A percentile compares a stretch with the other conserved stretches of the same genome.
Evolutionary conservation across 53 echinoderm and acorn worm genomes (phyloP).

Genomic region (Mesocentrotus franciscanus): DNA sequence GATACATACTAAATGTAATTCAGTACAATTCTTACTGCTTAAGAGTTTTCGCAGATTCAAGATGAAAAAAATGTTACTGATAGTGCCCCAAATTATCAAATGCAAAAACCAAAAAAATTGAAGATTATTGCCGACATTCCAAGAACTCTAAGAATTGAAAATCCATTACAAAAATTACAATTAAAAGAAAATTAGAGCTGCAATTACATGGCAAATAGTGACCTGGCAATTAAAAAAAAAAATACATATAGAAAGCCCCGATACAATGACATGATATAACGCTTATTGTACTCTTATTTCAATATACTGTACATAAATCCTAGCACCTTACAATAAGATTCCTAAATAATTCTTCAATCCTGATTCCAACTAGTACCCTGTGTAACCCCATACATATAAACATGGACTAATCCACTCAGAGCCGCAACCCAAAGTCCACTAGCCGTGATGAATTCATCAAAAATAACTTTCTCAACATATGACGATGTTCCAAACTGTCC

Average conservation of each 20-base stretch:
- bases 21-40: neutral
- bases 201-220: slow-evolving; percentile 36
- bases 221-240: slow-evolving; percentile 47
- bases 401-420: neutral
- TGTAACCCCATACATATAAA: slow-evolving; percentile 51
- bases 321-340: slow-evolving; percentile 58
- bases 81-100: neutral
- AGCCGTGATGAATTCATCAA: neutral
- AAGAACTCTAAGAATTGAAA: neutral
- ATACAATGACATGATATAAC: slow-evolving; percentile 56
- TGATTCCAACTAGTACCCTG: slow-evolving; percentile 53
- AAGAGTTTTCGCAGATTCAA: neutral
- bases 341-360: slow-evolving; percentile 42
- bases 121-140: neutral
- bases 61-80: neutral
- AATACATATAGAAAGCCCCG: slow-evolving; percentile 56
- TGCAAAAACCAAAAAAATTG: slow-evolving; percentile 28
- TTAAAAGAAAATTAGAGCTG: slow-evolving; percentile 37
- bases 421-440: neutral
- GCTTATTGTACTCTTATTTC: slow-evolving; percentile 43
- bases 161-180: slow-evolving; percentile 46
- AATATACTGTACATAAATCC: slow-evolving; percentile 30
- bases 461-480: too few relatives aligned
- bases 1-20: neutral
- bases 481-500: too few relatives aligned